Base-by-base conservation (phyloP, 64 coral and sea anemone species). In the Pocillopora verrucosa region DNA sequence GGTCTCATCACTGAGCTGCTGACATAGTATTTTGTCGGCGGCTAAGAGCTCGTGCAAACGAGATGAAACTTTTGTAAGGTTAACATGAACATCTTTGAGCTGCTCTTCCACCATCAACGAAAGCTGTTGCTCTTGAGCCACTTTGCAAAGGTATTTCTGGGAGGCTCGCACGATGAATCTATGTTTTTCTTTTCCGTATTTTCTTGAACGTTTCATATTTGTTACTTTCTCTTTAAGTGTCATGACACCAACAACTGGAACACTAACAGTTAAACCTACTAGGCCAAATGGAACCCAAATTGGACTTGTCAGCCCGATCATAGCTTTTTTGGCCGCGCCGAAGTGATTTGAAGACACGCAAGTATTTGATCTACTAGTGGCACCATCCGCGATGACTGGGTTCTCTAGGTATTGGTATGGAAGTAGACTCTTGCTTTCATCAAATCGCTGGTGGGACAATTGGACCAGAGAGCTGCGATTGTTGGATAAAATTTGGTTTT, bases 251-350 rank as follows among this genome's bases (percentile, higher is more conserved):
- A 68, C 20, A 16, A 84, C 37, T 20, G 81, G 81, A 13, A 30
- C 60, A 38, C 81, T 62, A n/a, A 84, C 38, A 17, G 69, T 16
- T 36, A 84, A 45, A 30, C 61, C 61, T 34, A 69, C 81, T 13
- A 84, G 61, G 34, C 19, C 13, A 36, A 69, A 34, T 84, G 81
- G 81, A 84, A 84, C 62, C 81, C 81, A 84, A 9, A 84, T 68
- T 84, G 81, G 81, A 84, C 61, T 67, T 20, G 81, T n/a, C n/a
- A n/a, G n/a, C n/a, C n/a, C n/a, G n/a, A n/a, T n/a, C n/a, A n/a
- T n/a, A n/a, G n/a, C n/a, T 84, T 60, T 84, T 65, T 84, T 36
- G 0, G 62, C 22, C 14, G 13, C 38, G 22, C 26, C 22, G 4
- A 84, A 65, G n/a, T n/a, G n/a, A n/a, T n/a, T n/a, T n/a, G n/a